Evolutionary conservation across 2,113 vertebrate species (phyloP).

Genomic region (Syrrhaptes paradoxus): DNA sequence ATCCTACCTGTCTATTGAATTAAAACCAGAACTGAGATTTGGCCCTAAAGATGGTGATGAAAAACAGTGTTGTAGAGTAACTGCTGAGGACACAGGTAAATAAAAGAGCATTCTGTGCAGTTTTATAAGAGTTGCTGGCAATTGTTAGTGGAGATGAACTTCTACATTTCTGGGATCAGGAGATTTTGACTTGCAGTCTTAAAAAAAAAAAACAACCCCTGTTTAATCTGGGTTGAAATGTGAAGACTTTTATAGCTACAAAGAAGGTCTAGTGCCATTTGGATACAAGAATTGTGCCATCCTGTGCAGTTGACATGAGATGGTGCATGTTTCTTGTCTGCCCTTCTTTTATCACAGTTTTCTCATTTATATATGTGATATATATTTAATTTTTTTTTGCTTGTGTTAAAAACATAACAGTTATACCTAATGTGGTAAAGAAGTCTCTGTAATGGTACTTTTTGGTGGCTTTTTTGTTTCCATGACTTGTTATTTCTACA

Average conservation of each 20-base stretch:
- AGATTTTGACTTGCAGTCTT: background rate
- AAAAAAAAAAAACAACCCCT: background rate
- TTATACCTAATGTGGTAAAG: background rate
- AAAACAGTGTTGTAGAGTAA: background rate
- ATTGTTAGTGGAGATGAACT: background rate
- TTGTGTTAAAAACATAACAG: background rate
- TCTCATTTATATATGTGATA: background rate
- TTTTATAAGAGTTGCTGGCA: background rate
- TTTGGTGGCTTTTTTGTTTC: background rate
- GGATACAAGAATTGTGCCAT: background rate
- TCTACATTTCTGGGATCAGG: background rate
- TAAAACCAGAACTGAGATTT: background rate
- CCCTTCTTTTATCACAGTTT: background rate
- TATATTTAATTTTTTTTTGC: background rate
- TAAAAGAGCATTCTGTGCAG: background rate
- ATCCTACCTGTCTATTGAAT: background rate
- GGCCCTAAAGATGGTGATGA: background rate
- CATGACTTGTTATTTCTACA: background rate
- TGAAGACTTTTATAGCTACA: background rate
- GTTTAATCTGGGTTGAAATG: background rate
- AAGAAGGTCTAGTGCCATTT: background rate
- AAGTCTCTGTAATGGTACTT: background rate
- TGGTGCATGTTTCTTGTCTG: background rate
- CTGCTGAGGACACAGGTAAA: background rate
- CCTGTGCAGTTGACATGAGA: background rate